These are phyloP conservation scores for Bombus waltoni DNA, from an alignment of 1,140 invertebrate species.

Conservation along the genomic window DNA sequence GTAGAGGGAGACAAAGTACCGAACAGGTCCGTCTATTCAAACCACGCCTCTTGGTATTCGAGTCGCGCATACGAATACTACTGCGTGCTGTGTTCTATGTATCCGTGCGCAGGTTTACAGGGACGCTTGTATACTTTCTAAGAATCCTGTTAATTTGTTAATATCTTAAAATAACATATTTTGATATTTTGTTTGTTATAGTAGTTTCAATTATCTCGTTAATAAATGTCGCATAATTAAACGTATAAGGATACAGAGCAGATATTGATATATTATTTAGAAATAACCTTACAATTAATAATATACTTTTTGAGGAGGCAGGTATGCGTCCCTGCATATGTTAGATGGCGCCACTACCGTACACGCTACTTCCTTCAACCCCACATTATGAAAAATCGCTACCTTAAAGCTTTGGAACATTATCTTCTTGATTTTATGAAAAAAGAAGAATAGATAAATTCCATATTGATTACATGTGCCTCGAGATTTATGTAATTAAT, in stretches of 20 bases:
- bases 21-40: slow-evolving; percentile 63
- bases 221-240: background rate
- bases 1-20: slow-evolving; percentile 29
- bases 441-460: slow-evolving; percentile 8
- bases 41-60: slow-evolving; percentile 61
- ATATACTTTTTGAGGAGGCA: background rate
- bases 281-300: background rate
- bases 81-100: background rate
- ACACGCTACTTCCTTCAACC: slow-evolving; percentile 29
- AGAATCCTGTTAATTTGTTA: background rate
- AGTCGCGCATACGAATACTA: slow-evolving; percentile 28
- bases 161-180: background rate
- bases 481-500: slow-evolving; percentile 5
- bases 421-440: background rate
- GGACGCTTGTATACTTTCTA: slow-evolving; percentile 1
- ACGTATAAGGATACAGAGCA: accelerated
- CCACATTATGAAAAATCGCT: slow-evolving; percentile 30
- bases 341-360: slow-evolving; percentile 30
- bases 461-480: too few relatives aligned
- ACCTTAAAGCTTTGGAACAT: background rate
- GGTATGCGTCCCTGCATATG: background rate
- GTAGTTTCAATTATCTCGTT: background rate
- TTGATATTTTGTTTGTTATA: background rate
- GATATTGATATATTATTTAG: background rate
- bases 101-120: slow-evolving; percentile 12